phyloP scores from a whole-genome alignment of 2,797 vertebrate genomes.

The Amphiprion clarkii region DNA sequence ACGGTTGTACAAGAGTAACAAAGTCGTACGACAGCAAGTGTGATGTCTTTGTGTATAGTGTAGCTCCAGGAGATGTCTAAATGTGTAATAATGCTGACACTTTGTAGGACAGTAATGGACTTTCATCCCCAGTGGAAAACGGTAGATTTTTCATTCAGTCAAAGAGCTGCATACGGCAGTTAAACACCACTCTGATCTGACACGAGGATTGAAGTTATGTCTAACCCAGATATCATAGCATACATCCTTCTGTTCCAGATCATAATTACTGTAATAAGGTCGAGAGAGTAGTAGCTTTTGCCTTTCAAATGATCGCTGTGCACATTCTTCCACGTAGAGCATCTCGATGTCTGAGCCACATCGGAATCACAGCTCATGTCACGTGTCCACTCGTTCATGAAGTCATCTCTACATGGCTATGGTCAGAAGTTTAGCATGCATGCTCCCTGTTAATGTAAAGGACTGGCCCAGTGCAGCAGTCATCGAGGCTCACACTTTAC shows the following conservation, averaged over 20 bases:
- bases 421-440: constrained; percentile 63
- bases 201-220: constrained; percentile 3
- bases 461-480: constrained; percentile 50
- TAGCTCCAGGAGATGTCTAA: constrained; percentile 59
- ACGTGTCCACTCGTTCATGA: constrained; percentile 25
- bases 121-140: constrained; percentile 25
- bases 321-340: constrained; percentile 43
- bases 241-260: constrained; percentile 21
- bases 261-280: constrained; percentile 19
- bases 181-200: constrained; percentile 2
- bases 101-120: constrained; percentile 33
- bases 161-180: constrained; percentile 18
- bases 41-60: constrained; percentile 62
- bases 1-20: constrained; percentile 26
- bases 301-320: constrained; percentile 48
- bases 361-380: constrained; percentile 43
- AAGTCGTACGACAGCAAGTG: constrained; percentile 48
- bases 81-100: constrained; percentile 42
- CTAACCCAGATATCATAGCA: constrained; percentile 3
- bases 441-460: constrained; percentile 64
- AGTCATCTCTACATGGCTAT: constrained; percentile 43
- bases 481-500: constrained; percentile 25
- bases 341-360: constrained; percentile 60
- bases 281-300: constrained; percentile 44
- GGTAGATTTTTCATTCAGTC: constrained; percentile 17